These are phyloP conservation scores for Helobdella robusta DNA, from an alignment of 2,888 invertebrate genomes.

Conservation along the genomic window DNA sequence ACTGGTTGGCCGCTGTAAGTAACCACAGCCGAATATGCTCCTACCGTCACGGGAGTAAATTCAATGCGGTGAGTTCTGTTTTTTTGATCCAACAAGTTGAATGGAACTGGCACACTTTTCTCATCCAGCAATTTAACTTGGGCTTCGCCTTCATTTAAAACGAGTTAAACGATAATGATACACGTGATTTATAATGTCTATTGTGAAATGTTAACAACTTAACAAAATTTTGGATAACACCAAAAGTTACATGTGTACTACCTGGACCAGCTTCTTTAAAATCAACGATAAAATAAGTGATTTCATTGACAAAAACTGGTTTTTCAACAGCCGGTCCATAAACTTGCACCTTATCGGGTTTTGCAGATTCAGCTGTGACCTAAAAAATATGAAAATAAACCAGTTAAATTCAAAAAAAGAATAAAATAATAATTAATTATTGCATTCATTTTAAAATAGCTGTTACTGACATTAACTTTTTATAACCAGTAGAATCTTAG, in stretches of 20 bases:
- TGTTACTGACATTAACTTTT: too few relatives aligned
- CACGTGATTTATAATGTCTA: too few relatives aligned
- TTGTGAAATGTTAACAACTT: too few relatives aligned
- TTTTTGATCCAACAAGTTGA: slow-evolving; percentile 26
- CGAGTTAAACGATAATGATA: too few relatives aligned
- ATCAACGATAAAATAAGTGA: slow-evolving; percentile 75
- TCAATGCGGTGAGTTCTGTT: slow-evolving; percentile 27
- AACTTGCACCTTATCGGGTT: slow-evolving; percentile 23
- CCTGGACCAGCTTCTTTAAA: slow-evolving; percentile 73
- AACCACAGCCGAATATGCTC: slow-evolving; percentile 20
- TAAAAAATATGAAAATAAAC: too few relatives aligned
- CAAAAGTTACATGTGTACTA: not conserved
- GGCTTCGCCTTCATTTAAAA: slow-evolving; percentile 24
- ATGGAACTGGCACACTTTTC: slow-evolving; percentile 20
- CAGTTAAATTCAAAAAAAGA: too few relatives aligned
- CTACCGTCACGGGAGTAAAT: slow-evolving; percentile 21
- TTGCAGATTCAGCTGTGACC: slow-evolving; percentile 26
- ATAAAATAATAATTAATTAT: too few relatives aligned
- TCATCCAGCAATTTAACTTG: slow-evolving; percentile 23
- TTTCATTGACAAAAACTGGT: slow-evolving; percentile 64
- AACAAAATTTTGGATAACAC: not conserved
- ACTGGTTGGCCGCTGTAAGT: slow-evolving; percentile 26
- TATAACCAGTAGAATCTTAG: too few relatives aligned
- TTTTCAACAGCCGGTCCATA: slow-evolving; percentile 58
- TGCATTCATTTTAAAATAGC: too few relatives aligned